Evolutionary conservation across 2,113 vertebrate genomes (phyloP).

Genomic region (Calidris pugnax): DNA sequence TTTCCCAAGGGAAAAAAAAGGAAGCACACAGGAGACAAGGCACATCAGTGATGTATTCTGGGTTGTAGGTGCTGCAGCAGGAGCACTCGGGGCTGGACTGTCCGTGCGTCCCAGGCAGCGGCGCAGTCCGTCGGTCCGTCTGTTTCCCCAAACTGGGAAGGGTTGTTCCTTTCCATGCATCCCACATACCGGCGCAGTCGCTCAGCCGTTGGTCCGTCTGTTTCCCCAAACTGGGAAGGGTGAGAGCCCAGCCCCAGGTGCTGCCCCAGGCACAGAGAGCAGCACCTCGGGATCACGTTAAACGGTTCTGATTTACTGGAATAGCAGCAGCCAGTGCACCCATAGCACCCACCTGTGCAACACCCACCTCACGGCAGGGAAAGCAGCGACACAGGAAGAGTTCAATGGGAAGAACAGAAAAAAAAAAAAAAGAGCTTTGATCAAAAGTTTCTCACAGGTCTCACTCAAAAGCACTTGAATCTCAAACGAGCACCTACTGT

Average conservation of each 20-base stretch:
- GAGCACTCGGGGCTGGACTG: not conserved
- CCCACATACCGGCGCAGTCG: fast-evolving
- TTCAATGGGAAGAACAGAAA: not conserved
- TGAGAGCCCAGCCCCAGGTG: not conserved
- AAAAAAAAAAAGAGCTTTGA: not conserved
- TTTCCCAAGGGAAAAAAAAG: not conserved
- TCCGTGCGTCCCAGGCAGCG: fast-evolving
- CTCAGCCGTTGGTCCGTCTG: fast-evolving
- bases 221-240: not conserved
- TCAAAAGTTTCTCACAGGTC: not conserved
- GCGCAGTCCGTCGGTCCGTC: fast-evolving
- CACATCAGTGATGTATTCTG: not conserved
- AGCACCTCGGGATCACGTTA: not conserved
- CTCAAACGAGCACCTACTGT: not conserved
- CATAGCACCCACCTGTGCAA: not conserved
- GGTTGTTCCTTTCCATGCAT: no score
- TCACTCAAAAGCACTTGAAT: not conserved
- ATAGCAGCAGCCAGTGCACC: not conserved
- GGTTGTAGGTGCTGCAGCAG: not conserved
- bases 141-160: not conserved
- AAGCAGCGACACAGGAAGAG: not conserved
- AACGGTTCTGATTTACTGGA: not conserved
- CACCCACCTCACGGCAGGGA: not conserved
- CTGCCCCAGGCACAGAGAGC: not conserved
- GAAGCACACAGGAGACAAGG: not conserved